Evolutionary conservation across 2,113 vertebrate genomes (phyloP).

Genomic region (Himantopus leucocephalus): DNA sequence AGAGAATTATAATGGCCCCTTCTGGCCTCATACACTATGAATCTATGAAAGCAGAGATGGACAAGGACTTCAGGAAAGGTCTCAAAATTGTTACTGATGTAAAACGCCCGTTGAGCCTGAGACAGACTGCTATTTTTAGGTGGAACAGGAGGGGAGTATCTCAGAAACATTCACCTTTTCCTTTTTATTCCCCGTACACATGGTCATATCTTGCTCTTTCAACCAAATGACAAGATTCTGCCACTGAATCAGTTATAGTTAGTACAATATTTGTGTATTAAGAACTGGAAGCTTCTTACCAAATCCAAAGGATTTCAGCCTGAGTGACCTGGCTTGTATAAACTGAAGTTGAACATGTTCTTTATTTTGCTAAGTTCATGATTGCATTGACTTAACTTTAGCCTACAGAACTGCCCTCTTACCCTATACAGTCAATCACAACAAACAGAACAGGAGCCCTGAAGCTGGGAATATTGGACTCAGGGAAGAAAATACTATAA

Average conservation of each 20-base stretch:
- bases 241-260: neutral
- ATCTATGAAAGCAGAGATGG: neutral
- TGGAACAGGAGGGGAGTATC: neutral
- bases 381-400: conserved; percentile 59
- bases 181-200: neutral
- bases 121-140: neutral
- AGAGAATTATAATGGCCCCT: neutral
- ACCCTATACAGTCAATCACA: conserved; percentile 57
- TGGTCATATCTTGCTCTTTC: neutral
- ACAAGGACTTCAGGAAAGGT: neutral
- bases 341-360: neutral
- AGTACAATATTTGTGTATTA: neutral
- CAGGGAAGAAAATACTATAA: conserved; percentile 72
- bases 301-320: neutral
- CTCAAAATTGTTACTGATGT: neutral
- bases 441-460: conserved; percentile 48
- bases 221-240: neutral
- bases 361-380: conserved; percentile 20
- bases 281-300: neutral
- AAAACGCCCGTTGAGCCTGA: neutral
- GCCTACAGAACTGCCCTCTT: conserved; percentile 12
- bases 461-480: conserved; percentile 66
- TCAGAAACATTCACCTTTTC: neutral
- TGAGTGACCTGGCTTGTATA: neutral
- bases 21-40: neutral